Evolutionary conservation across 2,113 vertebrate species (phyloP), one percentile per base, ranked within the genome.

Genomic region (Lepisosteus osseus): DNA sequence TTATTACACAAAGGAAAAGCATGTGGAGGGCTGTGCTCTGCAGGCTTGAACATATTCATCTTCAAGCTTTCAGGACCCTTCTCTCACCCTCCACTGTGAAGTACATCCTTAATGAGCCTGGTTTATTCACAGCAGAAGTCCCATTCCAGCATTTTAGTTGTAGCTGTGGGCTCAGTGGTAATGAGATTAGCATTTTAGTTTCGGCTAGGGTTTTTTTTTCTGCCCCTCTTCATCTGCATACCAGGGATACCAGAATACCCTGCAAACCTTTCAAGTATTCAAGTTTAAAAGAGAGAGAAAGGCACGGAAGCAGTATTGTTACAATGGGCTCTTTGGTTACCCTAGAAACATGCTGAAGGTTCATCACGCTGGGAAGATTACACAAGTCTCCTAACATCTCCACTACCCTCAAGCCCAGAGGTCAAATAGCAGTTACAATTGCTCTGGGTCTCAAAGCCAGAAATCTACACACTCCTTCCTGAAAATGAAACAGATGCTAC

Each of bases 141-240:
- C 11, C 8, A 55, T 65, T 68, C 62, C 41, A 72, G 17, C 43
- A 59, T 14, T 29, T 29, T n/a, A 3, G 8, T 54, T 57, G 40
- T 56, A 54, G 54, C 54, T 15, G n/a, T 54, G 47, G 29, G 65
- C 15, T 41, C 17, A 9, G 40, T 41, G 11, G 51, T 17, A 8
- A 11, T 44, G 55, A 62, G 64, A 71, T 67, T 41, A 59, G 68
- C 63, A 54, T 67, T 61, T 68, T 29, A 43, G n/a, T 57, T 47
- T 43, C 64, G 2, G 17, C 41, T 61, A 4, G 14, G 15, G 41
- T 14, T 51, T n/a, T 54, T 51, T 14, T 51, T n/a, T 54, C 61
- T 51, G 43, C 64, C 64, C 45, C 14, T n/a, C 54, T 6, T 47
- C 12, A 12, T 76, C 64, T 59, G 65, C 66, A 72, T 56, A 72